Evolutionary conservation across 2,113 vertebrate species (phyloP).

Genomic region (Phalacrocorax brasilianus): DNA sequence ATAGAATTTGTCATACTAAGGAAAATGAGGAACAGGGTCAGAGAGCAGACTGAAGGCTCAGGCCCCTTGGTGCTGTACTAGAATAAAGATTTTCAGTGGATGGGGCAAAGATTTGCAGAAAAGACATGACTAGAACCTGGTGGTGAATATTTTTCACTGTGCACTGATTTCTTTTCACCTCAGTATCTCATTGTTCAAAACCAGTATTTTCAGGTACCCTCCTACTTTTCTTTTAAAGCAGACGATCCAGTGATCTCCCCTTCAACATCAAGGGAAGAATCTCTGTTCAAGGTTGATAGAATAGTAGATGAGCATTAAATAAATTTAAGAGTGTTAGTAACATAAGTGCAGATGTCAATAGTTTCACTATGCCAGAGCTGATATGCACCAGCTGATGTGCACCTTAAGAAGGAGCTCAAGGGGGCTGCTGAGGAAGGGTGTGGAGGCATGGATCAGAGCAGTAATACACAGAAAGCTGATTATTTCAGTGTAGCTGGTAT

Average conservation of each 20-base stretch:
- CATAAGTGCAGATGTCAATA: neutral
- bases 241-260: neutral
- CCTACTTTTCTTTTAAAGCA: neutral
- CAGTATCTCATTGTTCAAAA: neutral
- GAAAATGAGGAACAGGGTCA: neutral
- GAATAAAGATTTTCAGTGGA: neutral
- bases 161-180: neutral
- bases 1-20: neutral
- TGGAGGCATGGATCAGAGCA: neutral
- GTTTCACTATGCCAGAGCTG: neutral
- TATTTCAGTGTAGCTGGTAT: neutral
- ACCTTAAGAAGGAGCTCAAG: neutral
- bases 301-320: neutral
- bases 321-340: neutral
- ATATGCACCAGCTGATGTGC: fast-evolving
- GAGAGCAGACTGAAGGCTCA: neutral
- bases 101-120: neutral
- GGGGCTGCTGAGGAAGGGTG: neutral
- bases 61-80: neutral
- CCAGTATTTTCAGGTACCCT: neutral
- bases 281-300: neutral
- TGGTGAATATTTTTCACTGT: neutral
- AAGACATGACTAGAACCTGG: neutral
- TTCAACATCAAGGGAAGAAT: neutral
- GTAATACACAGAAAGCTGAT: neutral